These are phyloP conservation scores for Protomyctophum bolini DNA, from an alignment of 2,113 vertebrate genomes.

Conservation along the genomic window DNA sequence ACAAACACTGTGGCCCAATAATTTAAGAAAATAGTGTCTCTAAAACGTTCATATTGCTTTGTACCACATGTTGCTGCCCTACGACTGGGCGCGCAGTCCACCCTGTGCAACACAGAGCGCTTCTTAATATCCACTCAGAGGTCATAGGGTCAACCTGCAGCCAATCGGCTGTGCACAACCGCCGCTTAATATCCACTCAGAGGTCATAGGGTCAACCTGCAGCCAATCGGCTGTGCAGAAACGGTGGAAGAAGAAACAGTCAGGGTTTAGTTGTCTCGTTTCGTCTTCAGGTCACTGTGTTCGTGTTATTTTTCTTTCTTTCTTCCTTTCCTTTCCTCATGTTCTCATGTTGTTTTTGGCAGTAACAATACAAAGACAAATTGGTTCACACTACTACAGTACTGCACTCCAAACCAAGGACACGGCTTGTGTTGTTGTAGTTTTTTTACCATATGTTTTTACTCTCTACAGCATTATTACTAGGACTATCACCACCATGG, in stretches of 20 bases:
- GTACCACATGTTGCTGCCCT: conserved; percentile 62
- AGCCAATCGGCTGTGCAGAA: conserved; percentile 52
- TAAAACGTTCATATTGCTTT: conserved; percentile 88
- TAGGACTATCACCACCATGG: conserved; percentile 80
- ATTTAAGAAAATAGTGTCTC: conserved; percentile 90
- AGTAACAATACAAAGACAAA: conserved; percentile 81
- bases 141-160: conserved; percentile 62
- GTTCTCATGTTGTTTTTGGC: conserved; percentile 64
- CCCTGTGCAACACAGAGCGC: conserved; percentile 59
- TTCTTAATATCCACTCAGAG: conserved; percentile 53
- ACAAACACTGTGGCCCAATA: conserved; percentile 86
- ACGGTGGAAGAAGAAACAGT: conserved; percentile 63
- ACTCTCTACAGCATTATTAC: conserved; percentile 82
- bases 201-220: conserved; percentile 63
- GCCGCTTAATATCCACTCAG: conserved; percentile 51
- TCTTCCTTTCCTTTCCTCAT: conserved; percentile 15
- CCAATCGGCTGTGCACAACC: conserved; percentile 52
- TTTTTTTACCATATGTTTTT: conserved; percentile 71
- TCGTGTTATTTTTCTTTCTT: conserved; percentile 23
- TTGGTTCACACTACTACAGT: conserved; percentile 73
- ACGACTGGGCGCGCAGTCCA: conserved; percentile 42
- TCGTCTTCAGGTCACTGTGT: conserved; percentile 38
- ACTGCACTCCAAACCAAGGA: conserved; percentile 73
- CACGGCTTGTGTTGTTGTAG: conserved; percentile 64
- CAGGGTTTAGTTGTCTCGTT: conserved; percentile 34